phyloP scores from a whole-genome alignment of 2,888 invertebrate species.

The Caenorhabditis sp. region DNA sequence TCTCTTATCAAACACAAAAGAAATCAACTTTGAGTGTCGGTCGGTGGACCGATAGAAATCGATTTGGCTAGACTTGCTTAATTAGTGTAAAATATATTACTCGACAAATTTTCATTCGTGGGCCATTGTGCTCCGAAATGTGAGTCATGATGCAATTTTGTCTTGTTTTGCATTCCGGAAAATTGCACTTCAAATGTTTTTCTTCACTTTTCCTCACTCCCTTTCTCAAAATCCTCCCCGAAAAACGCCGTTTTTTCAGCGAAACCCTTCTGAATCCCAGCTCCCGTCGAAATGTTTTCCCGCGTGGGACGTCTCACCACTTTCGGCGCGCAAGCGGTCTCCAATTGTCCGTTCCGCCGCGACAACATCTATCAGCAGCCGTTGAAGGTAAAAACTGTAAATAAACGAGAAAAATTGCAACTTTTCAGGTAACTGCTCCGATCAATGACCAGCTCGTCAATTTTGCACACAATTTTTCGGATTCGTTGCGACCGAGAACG shows the following conservation, averaged over 20 bases:
- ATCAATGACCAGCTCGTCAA: constrained; percentile 42
- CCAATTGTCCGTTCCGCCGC: constrained; percentile 51
- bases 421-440: constrained; percentile 39
- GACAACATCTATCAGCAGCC: constrained; percentile 52
- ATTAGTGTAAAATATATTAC: too few relatives aligned
- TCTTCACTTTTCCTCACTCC: not conserved
- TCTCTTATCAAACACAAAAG: too few relatives aligned
- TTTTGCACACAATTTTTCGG: constrained; percentile 52
- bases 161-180: too few relatives aligned
- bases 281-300: constrained; percentile 48
- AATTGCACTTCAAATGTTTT: too few relatives aligned
- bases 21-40: too few relatives aligned
- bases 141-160: too few relatives aligned
- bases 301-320: constrained; percentile 59
- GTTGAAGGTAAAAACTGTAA: constrained; percentile 15
- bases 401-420: not conserved
- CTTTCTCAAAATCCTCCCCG: not conserved
- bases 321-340: constrained; percentile 55
- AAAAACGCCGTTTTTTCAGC: constrained; percentile 7
- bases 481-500: constrained; percentile 50
- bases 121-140: too few relatives aligned
- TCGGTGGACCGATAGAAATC: too few relatives aligned
- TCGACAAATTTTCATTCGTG: too few relatives aligned
- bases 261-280: not conserved
- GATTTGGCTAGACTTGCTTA: too few relatives aligned